Conservation (phyloP, 2,888 invertebrate species). For the Bombylius discolor region DNA sequence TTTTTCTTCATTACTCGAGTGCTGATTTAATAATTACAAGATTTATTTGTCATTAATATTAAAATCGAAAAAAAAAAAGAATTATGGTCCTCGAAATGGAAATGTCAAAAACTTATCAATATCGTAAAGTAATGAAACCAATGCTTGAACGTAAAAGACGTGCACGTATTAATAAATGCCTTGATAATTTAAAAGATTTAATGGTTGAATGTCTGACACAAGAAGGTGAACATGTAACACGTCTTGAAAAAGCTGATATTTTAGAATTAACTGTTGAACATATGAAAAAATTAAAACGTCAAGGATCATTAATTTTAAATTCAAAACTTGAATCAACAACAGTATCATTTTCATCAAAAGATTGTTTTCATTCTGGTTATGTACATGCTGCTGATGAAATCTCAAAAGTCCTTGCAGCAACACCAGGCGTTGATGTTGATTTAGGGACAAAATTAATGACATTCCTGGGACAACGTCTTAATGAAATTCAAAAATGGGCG, state of each 20-base stretch:
- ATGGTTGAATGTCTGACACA: conserved; percentile 58
- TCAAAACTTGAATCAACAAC: background rate
- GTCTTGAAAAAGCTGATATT: conserved; percentile 77
- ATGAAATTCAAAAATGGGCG: conserved; percentile 30
- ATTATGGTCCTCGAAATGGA: conserved; percentile 30
- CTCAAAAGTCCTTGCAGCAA: conserved; percentile 65
- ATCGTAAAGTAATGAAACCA: conserved; percentile 89
- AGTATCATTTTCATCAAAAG: conserved; percentile 57
- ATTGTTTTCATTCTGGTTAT: conserved; percentile 78
- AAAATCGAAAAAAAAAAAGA: too few species aligned
- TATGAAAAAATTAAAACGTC: conserved; percentile 62
- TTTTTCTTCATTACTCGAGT: too few species aligned
- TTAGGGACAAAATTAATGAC: conserved; percentile 79
- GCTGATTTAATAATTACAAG: too few species aligned
- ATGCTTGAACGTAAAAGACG: conserved; percentile 79
- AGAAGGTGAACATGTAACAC: conserved; percentile 77
- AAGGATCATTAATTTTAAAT: conserved; percentile 41
- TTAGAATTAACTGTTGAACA: conserved; percentile 77
- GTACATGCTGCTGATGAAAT: conserved; percentile 84
- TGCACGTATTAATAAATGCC: conserved; percentile 78
- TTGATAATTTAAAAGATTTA: conserved; percentile 79
- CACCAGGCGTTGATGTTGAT: conserved; percentile 68
- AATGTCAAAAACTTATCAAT: conserved; percentile 82
- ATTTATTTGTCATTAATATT: too few species aligned
- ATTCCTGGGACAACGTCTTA: conserved; percentile 72